These are phyloP conservation scores for Medauroidea extradentata DNA, from an alignment of 1,140 invertebrate genomes.

Conservation along the genomic window DNA sequence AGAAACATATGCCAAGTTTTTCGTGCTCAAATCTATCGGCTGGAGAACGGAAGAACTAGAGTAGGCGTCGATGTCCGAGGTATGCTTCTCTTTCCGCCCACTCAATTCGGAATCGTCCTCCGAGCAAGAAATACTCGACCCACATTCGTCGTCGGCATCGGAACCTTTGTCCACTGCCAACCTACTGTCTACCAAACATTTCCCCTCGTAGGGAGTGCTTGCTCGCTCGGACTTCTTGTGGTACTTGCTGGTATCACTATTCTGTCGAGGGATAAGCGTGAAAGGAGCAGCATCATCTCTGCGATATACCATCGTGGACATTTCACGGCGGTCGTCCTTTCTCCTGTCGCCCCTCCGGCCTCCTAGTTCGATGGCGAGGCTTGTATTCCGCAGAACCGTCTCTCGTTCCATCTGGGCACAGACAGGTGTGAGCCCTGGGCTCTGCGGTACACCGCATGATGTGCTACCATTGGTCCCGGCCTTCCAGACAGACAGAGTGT, in stretches of 20 bases:
- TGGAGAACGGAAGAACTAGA: background rate
- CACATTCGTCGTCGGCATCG: conserved; percentile 47
- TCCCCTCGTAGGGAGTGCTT: background rate
- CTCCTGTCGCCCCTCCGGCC: background rate
- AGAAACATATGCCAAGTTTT: background rate
- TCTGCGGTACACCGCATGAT: no score
- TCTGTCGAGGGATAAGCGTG: conserved; percentile 1
- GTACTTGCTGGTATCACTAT: conserved; percentile 24
- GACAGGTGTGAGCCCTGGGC: conserved; percentile 21
- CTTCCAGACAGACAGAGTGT: conserved; percentile 40
- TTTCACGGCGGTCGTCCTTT: conserved; percentile 29
- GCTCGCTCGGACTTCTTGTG: conserved; percentile 43
- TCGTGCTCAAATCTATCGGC: background rate
- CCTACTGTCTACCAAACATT: background rate
- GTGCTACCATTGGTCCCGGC: background rate
- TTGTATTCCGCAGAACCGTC: conserved; percentile 17
- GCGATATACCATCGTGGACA: conserved; percentile 7
- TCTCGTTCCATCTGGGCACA: conserved; percentile 26
- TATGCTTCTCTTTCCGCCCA: background rate
- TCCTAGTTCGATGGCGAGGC: background rate
- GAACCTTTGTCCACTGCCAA: background rate
- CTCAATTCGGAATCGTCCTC: conserved; percentile 10
- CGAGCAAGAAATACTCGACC: conserved; percentile 30
- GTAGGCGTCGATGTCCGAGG: background rate
- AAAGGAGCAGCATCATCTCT: conserved; percentile 1